These are phyloP conservation scores for Helarctos malayanus DNA, from an alignment of 2,797 vertebrate genomes.

Conservation along the genomic window DNA sequence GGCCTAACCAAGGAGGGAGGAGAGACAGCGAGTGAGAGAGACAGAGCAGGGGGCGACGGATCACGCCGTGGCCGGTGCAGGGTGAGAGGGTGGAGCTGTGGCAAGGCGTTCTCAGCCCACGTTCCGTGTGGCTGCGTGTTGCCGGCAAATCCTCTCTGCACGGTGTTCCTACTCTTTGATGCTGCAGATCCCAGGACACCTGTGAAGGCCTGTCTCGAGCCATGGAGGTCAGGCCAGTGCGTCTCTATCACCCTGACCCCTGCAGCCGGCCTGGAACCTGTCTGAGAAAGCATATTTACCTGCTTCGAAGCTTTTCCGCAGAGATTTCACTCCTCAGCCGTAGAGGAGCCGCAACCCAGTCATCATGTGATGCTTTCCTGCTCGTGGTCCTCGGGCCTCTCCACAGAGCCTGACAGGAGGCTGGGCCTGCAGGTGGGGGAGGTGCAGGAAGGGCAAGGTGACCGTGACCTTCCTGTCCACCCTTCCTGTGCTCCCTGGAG, in stretches of 20 bases:
- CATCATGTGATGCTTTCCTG: accelerated
- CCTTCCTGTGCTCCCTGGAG: accelerated
- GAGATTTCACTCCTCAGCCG: neutral
- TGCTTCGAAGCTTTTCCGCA: neutral
- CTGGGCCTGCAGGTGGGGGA: neutral
- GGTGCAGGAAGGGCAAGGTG: no score
- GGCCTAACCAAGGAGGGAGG: accelerated
- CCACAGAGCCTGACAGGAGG: accelerated
- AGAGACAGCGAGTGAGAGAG: accelerated
- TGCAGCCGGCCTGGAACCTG: neutral
- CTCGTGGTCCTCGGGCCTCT: no score
- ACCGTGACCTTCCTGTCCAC: neutral
- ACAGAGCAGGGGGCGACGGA: neutral
- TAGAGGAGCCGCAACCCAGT: neutral
- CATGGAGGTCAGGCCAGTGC: neutral
- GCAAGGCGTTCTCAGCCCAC: accelerated
- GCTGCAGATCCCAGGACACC: accelerated
- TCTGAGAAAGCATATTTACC: neutral
- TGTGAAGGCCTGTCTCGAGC: neutral
- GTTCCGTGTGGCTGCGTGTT: accelerated
- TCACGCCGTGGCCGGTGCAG: accelerated
- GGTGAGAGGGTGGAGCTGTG: accelerated
- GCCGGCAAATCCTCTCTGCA: accelerated
- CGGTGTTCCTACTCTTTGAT: neutral
- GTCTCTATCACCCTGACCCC: neutral